These are phyloP conservation scores for Epizoanthus stellaris DNA, from an alignment of 92 coral and sea anemone species.

Conservation along the genomic window DNA sequence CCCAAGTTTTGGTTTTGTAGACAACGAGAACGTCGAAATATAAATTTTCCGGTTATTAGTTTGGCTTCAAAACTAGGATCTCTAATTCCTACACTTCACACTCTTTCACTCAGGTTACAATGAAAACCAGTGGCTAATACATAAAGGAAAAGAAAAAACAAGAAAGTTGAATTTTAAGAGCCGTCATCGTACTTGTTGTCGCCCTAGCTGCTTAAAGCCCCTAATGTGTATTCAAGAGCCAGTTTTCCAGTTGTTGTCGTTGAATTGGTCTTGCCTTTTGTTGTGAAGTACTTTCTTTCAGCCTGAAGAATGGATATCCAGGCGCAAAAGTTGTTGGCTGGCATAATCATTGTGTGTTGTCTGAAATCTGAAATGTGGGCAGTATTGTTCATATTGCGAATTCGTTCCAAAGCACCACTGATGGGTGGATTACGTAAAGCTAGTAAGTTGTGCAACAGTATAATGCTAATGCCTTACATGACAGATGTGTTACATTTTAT, in stretches of 20 bases:
- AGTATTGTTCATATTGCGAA: not conserved
- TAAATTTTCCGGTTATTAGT: too few relatives aligned
- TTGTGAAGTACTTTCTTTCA: conserved; percentile 15
- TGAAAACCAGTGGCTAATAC: too few relatives aligned
- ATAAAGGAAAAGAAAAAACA: too few relatives aligned
- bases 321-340: not conserved
- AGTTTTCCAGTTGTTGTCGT: not conserved
- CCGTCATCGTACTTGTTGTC: too few relatives aligned
- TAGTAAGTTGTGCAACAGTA: not conserved
- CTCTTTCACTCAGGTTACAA: too few relatives aligned
- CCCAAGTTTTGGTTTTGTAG: too few relatives aligned
- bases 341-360: conserved; percentile 7
- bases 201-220: not conserved
- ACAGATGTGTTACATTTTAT: too few relatives aligned
- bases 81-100: too few relatives aligned
- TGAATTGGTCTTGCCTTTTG: not conserved
- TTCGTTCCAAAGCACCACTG: not conserved
- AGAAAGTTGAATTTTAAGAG: too few relatives aligned
- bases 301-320: conserved; percentile 7
- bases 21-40: too few relatives aligned
- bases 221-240: not conserved
- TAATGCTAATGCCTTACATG: too few relatives aligned
- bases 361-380: not conserved
- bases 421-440: not conserved
- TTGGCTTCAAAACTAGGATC: too few relatives aligned